Evolutionary conservation across 2,113 vertebrate species (phyloP), one percentile per base, ranked within the genome.

Genomic region (Phyllostomus discolor): DNA sequence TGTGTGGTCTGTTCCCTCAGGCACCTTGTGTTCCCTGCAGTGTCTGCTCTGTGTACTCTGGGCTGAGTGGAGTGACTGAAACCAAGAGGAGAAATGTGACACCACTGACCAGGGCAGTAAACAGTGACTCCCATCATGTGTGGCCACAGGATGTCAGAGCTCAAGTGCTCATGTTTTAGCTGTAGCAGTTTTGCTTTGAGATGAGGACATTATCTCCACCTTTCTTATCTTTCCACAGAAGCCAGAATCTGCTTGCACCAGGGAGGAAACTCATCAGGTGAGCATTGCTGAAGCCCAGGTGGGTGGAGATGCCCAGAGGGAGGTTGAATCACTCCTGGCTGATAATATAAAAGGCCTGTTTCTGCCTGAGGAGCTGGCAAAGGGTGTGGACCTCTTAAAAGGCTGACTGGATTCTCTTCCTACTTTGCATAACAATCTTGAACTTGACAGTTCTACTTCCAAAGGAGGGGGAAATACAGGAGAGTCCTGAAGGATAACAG

Each of bases 391-490:
- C 38, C 35, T 26, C n/a, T 72, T 85, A 67, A 90, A 90, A 90
- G 80, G 38, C 73, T 19, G 26, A 26, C 35, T 43, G 87, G 41
- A 87, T 81, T 67, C 50, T 88, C 43, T 88, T 52, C 59, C 82
- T 95, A 50, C 85, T 95, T 96, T 97, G 93, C 93, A 88, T 95
- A 95, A 86, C 43, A 80, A 90, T 90, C 64, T 95, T 86, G 83
- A 88, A 43, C 43, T 62, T 91, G 54, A 43, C 2, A n/a, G 83
- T 94, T 91, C 67, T 19, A 89, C 81, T 57, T 96, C 17, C 66
- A 31, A 14, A 14, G 24, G 73, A 95, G 41, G 82, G 59, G 59
- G 41, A 86, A 92, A 75, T 82, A 67, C 62, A 5, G 10, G 64
- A 83, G 35, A 75, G 35, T 69, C 24, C 12, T 28, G 17, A 88